phyloP scores from a whole-genome alignment of 2,888 invertebrate genomes.

The Acheta domesticus region DNA sequence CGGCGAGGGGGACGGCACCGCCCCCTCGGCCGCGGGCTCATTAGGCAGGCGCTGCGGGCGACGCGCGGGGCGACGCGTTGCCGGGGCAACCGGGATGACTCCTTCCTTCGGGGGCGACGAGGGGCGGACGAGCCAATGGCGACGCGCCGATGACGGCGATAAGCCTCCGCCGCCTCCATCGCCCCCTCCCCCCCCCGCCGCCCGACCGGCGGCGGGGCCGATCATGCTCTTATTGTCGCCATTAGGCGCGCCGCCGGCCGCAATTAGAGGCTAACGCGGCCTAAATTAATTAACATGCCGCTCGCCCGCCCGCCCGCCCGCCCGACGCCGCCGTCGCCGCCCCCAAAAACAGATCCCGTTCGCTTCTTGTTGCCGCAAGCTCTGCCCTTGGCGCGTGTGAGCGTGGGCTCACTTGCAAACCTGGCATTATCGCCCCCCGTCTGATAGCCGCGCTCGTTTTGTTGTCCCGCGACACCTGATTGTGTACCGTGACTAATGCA shows the following conservation, averaged over 20 bases:
- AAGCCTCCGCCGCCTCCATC: not conserved
- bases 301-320: not conserved
- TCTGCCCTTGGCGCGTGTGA: not conserved
- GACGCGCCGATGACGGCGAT: not conserved
- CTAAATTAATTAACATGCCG: constrained; percentile 1
- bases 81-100: not conserved
- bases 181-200: too few species aligned
- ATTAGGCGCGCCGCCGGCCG: not conserved
- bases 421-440: not conserved
- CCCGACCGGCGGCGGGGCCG: not conserved
- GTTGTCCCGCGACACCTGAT: not conserved
- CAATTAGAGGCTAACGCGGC: constrained; percentile 9
- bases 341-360: not conserved
- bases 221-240: constrained; percentile 5
- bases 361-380: not conserved
- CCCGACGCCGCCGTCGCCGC: not conserved
- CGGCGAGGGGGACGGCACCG: too few species aligned
- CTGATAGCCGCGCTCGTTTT: too few species aligned
- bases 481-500: not conserved
- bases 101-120: not conserved
- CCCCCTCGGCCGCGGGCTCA: not conserved
- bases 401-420: not conserved
- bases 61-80: not conserved
- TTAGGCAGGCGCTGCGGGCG: not conserved
- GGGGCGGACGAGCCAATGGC: constrained; percentile 10